Evolutionary conservation across 1,140 invertebrate species (phyloP), one percentile per base, ranked within the genome.

Genomic region (Scaptodrosophila lebanonensis): DNA sequence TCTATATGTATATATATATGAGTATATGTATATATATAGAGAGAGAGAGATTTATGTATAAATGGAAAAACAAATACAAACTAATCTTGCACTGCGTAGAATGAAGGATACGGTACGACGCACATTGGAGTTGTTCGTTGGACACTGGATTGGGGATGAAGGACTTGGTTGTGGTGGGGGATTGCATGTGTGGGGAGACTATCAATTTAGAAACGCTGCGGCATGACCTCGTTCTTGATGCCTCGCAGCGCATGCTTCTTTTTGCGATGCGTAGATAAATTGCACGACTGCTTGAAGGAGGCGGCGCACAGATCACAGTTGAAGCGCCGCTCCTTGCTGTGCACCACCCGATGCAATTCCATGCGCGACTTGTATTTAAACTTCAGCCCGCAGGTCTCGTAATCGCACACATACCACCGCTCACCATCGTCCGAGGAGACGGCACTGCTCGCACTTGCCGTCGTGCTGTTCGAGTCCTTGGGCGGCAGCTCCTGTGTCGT

Each of bases 321-420:
- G 48, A 85, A 85, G 16, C 77, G 73, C 27, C 83, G 66, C 58
- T 82, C 83, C 59, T 85, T 85, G 60, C 83, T 85, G 35, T 85
- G 83, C 43, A 85, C 83, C 30, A 83, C 71, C 2, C 83, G 83
- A 58, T 85, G 83, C 56, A 85, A 61, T 36, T 85, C 83, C 61
- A 85, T 72, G 7, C 83, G 66, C 4, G 83, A 85, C 60, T 83
- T 85, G 57, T 85, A 85, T 54, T 85, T 85, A 20, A 85, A 85
- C 44, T 85, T 85, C 5, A 85, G 50, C 0, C 83, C 83, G 36
- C 83, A 85, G 1, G 83, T 66, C 13, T 75, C 77, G 25, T 66
- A 82, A 40, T 85, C 83, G 53, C 83, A 85, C 22, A 85, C 58
- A 27, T 85, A 85, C 83, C 77, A 85, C 6, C 83, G 83, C 39